Evolutionary conservation across 2,797 vertebrate genomes (phyloP).

Genomic region (Propithecus deckenii): DNA sequence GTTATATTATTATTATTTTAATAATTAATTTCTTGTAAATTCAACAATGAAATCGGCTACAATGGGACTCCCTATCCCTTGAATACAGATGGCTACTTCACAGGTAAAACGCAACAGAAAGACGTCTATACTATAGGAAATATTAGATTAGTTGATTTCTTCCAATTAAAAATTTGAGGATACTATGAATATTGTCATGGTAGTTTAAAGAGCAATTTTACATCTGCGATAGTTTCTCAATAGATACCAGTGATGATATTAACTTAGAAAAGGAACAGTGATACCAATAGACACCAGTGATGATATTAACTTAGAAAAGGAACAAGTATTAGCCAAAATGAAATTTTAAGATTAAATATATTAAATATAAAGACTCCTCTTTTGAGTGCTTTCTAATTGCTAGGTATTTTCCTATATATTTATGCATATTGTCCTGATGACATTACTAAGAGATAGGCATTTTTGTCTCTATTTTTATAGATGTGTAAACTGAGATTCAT

Average conservation of each 20-base stretch:
- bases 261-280: too few species aligned
- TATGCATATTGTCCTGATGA: not conserved
- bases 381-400: not conserved
- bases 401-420: not conserved
- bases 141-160: not conserved
- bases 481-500: not conserved
- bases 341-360: not conserved
- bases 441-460: not conserved
- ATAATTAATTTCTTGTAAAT: not conserved
- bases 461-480: not conserved
- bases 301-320: conserved; percentile 39
- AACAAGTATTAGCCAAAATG: not conserved
- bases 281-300: conserved; percentile 8
- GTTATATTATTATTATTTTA: not conserved
- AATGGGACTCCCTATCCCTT: not conserved
- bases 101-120: not conserved
- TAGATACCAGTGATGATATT: conserved; percentile 31
- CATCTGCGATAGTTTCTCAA: not conserved
- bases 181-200: not conserved
- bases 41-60: not conserved
- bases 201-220: conserved; percentile 17
- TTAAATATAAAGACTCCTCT: not conserved
- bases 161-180: not conserved
- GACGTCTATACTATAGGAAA: not conserved
- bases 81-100: not conserved